Percentiles rank a stretch among this genome's conserved stretches.
phyloP scores from a whole-genome alignment of 2,113 vertebrate genomes.

The Indicator indicator region DNA sequence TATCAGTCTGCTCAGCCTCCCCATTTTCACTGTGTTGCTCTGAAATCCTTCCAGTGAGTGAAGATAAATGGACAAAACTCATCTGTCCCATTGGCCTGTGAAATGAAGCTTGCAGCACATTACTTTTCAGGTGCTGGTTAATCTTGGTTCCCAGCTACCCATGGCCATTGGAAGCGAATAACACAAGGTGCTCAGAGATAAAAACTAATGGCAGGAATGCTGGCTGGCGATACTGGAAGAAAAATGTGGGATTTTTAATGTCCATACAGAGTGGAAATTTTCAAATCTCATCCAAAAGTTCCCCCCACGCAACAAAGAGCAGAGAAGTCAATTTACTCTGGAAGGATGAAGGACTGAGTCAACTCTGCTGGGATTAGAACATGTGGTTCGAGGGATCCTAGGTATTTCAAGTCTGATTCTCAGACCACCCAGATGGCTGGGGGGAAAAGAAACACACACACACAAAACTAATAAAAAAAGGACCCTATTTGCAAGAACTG shows the following conservation, averaged over 20 bases:
- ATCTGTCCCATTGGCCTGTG: not conserved
- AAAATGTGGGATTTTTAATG: constrained; percentile 38
- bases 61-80: constrained; percentile 22
- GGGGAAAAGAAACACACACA: not conserved
- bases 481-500: constrained; percentile 28
- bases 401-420: constrained; percentile 46
- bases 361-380: constrained; percentile 64
- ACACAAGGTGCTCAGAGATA: constrained; percentile 6
- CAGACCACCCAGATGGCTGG: constrained; percentile 63
- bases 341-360: constrained; percentile 66
- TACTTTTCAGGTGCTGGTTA: constrained; percentile 8
- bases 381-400: constrained; percentile 63
- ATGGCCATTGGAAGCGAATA: not conserved
- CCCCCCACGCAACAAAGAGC: constrained; percentile 42
- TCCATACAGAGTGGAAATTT: constrained; percentile 36
- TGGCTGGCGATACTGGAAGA: constrained; percentile 9
- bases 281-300: constrained; percentile 51
- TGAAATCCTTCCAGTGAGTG: constrained; percentile 35
- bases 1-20: constrained; percentile 16
- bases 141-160: constrained; percentile 10
- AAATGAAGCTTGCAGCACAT: not conserved
- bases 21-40: constrained; percentile 31
- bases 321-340: constrained; percentile 61
- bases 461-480: not conserved
- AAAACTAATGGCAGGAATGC: not conserved